phyloP scores from a whole-genome alignment of 2,113 vertebrate species.

The Poeciliopsis occidentalis region DNA sequence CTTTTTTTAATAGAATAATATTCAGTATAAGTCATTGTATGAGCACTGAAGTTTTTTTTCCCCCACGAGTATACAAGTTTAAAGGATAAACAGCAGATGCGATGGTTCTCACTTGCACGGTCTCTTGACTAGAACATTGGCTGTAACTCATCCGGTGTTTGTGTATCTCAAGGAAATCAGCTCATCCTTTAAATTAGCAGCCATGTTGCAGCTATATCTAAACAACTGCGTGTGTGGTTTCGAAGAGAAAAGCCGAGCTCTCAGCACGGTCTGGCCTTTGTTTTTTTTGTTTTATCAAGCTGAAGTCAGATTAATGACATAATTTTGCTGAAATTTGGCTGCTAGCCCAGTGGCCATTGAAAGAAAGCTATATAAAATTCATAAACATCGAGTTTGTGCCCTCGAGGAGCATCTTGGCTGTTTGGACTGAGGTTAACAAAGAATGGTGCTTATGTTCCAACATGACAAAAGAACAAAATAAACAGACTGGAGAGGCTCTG shows the following conservation, averaged over 20 bases:
- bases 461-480: slow-evolving; percentile 7
- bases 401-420: background rate
- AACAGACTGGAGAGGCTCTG: slow-evolving; percentile 9
- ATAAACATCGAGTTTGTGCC: background rate
- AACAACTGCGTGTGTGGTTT: background rate
- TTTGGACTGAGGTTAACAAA: background rate
- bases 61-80: background rate
- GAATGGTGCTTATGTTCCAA: slow-evolving; percentile 1
- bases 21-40: background rate
- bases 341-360: background rate
- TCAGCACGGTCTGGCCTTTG: slow-evolving; percentile 14
- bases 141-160: slow-evolving; percentile 1
- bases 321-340: slow-evolving; percentile 3
- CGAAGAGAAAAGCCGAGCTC: slow-evolving; percentile 25
- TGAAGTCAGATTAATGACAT: slow-evolving; percentile 8
- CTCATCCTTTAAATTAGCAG: slow-evolving; percentile 14
- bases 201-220: slow-evolving; percentile 1
- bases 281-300: background rate
- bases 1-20: background rate
- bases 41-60: background rate
- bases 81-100: background rate
- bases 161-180: background rate
- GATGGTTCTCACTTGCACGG: background rate
- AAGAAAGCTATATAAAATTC: background rate
- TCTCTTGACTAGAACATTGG: background rate